These are phyloP conservation scores for Caenorhabditis afra DNA, from an alignment of 2,888 invertebrate genomes.

Conservation along the genomic window DNA sequence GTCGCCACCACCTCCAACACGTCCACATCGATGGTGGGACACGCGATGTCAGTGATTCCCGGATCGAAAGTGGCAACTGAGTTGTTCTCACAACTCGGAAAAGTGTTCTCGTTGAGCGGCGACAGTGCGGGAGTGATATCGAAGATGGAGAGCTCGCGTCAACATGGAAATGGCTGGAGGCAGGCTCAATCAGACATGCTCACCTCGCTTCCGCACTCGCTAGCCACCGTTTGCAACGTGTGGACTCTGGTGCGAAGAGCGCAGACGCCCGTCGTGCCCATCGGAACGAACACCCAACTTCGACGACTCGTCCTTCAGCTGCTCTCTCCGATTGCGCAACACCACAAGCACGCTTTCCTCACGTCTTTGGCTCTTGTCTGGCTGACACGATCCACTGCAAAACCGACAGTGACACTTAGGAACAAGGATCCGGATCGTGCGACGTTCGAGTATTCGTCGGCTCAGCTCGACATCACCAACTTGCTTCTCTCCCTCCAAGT, in stretches of 20 bases:
- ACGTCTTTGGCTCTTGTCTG: conserved; percentile 90
- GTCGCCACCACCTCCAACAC: conserved; percentile 11
- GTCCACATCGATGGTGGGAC: conserved; percentile 61
- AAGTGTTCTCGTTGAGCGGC: conserved; percentile 85
- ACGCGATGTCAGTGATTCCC: conserved; percentile 77
- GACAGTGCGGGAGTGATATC: conserved; percentile 48
- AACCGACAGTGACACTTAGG: conserved; percentile 53
- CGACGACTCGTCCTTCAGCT: conserved; percentile 89
- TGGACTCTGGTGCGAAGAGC: conserved; percentile 86
- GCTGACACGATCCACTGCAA: conserved; percentile 83
- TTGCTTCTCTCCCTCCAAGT: conserved; percentile 89
- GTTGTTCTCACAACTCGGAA: conserved; percentile 88
- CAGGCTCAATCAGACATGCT: conserved; percentile 87
- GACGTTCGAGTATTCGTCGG: conserved; percentile 77
- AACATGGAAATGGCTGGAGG: conserved; percentile 69
- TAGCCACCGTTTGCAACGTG: conserved; percentile 87
- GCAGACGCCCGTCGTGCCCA: conserved; percentile 67
- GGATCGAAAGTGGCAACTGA: conserved; percentile 83
- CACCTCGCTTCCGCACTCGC: conserved; percentile 88
- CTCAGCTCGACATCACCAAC: conserved; percentile 87
- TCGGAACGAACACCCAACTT: conserved; percentile 83
- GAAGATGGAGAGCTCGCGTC: conserved; percentile 58
- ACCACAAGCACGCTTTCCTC: conserved; percentile 88
- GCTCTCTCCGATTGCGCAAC: conserved; percentile 89
- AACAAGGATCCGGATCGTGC: conserved; percentile 60